Base-by-base conservation (phyloP, 23 tunicate genomes). In the Clavelina lepadiformis region DNA sequence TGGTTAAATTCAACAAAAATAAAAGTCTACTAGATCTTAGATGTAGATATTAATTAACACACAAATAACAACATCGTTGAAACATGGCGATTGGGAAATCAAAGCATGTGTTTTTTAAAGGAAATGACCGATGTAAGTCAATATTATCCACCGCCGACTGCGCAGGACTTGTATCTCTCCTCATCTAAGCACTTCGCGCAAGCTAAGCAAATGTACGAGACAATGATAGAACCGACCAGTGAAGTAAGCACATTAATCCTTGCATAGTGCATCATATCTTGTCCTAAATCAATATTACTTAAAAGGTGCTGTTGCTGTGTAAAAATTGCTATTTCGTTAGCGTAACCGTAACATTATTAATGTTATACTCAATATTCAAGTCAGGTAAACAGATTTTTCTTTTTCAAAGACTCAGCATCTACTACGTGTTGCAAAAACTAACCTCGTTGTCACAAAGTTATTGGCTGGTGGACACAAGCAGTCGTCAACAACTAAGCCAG, bases 181-280 rank as follows among this genome's bases (percentile, higher is more conserved):
- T 72, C 95, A 1, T 86, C 95, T 22, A 86, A 86, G 45, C 85
- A 86, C 44, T 86, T 86, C 38, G 75, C 73, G 11, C 84, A 86
- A 49, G 95, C 95, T 11, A 86, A 86, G 55, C 50, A 29, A 46
- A 1, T 71, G 31, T 86, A 71, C 38, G 95, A 78, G 57, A 33
- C 79, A 21, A 31, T 77, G 65, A n/a, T n/a, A n/a, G n/a, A n/a
- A n/a, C 47, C 71, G 3, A 22, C 84, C 29, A 24, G 35, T 27
- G n/a, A n/a, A n/a, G n/a, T n/a, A n/a, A n/a, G n/a, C n/a, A n/a
- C n/a, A n/a, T n/a, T n/a, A n/a, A n/a, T n/a, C n/a, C n/a, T n/a
- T n/a, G n/a, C n/a, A n/a, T n/a, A n/a, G n/a, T n/a, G n/a, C n/a
- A n/a, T n/a, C n/a, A n/a, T n/a, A n/a, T n/a, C n/a, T n/a, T n/a